A percentile compares a stretch with the other conserved stretches of the same genome.
phyloP scores from a whole-genome alignment of 2,113 vertebrate species.

The Vulpes vulpes region DNA sequence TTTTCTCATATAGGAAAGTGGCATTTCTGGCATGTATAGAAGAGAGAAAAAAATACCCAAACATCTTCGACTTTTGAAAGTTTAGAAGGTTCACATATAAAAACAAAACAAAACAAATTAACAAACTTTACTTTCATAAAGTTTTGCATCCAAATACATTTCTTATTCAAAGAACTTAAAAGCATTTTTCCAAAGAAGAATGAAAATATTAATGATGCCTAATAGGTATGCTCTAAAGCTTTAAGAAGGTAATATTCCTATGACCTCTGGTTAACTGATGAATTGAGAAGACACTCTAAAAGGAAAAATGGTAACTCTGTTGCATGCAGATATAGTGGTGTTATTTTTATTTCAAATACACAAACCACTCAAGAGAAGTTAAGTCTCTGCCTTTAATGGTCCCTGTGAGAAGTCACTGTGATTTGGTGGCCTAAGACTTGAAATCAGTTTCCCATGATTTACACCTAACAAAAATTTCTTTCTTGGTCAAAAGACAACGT shows the following conservation, averaged over 20 bases:
- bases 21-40: neutral
- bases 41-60: neutral
- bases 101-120: neutral
- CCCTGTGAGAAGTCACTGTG: neutral
- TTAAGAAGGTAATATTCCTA: neutral
- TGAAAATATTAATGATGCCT: neutral
- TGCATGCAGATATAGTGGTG: neutral
- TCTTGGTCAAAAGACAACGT: neutral
- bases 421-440: neutral
- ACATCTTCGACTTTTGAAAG: neutral
- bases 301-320: neutral
- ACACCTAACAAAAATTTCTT: neutral
- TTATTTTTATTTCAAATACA: conserved; percentile 47
- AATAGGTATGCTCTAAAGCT: neutral
- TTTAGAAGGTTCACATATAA: neutral
- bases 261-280: neutral
- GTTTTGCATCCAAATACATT: neutral
- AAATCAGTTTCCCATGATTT: neutral
- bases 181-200: neutral
- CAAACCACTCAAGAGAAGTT: neutral
- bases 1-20: neutral
- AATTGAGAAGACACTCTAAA: neutral
- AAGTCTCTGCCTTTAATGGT: neutral
- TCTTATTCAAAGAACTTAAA: neutral
- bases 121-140: neutral